A percentile compares a stretch with the other conserved stretches of the same genome.
These are phyloP conservation scores for Dipodomys spectabilis DNA, from an alignment of 2,113 vertebrate genomes.

Conservation along the genomic window DNA sequence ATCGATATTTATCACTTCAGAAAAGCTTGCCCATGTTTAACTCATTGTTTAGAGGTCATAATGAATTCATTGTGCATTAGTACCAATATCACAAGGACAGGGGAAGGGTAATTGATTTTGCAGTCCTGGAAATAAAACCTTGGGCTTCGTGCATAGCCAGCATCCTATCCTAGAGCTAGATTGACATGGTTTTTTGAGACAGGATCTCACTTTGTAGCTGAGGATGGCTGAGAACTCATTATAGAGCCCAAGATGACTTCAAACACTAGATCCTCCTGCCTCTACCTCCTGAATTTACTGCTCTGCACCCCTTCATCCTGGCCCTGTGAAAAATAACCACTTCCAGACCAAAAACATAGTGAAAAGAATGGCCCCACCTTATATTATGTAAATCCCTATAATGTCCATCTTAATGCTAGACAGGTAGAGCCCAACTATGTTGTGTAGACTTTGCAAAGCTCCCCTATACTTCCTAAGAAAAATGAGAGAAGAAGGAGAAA, in stretches of 20 bases:
- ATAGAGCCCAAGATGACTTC: too few species aligned
- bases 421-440: background rate
- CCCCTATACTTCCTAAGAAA: background rate
- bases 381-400: background rate
- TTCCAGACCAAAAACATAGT: slow-evolving; percentile 11
- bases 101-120: too few species aligned
- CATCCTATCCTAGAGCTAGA: too few species aligned
- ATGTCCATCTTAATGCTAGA: background rate
- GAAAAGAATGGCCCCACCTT: background rate
- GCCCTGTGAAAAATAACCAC: background rate
- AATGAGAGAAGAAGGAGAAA: background rate
- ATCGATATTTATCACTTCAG: background rate
- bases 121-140: too few species aligned
- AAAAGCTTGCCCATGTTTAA: background rate
- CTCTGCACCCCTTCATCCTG: too few species aligned
- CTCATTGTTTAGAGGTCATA: background rate
- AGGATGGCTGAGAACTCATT: too few species aligned
- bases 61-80: background rate
- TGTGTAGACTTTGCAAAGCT: background rate
- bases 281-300: too few species aligned
- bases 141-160: too few species aligned
- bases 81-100: background rate
- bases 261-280: too few species aligned
- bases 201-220: too few species aligned
- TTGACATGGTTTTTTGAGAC: too few species aligned